Evolutionary conservation across 23 tunicate species (phyloP).

Genomic region (Aplidium turbinatum): DNA sequence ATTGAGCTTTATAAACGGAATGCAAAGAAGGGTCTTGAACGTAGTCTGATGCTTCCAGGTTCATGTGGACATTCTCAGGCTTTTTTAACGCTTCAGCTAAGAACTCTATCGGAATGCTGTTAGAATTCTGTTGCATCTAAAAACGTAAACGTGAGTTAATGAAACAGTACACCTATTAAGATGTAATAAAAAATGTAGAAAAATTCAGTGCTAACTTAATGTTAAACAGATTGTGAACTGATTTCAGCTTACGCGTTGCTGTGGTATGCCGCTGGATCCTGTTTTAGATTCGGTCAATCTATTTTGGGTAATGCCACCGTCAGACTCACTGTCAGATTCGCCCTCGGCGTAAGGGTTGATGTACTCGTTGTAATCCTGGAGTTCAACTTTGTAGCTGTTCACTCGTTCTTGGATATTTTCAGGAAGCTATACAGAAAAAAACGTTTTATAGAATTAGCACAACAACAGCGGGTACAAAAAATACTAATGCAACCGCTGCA

Average conservation of each 20-base stretch:
- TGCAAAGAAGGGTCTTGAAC: conserved; percentile 58
- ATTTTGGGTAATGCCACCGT: too few species aligned
- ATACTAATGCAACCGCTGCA: too few species aligned
- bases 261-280: too few species aligned
- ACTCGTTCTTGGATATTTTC: conserved; percentile 50
- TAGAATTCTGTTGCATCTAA: too few species aligned
- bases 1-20: conserved; percentile 57
- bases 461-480: too few species aligned
- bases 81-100: conserved; percentile 66
- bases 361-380: conserved; percentile 75
- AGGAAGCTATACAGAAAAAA: conserved; percentile 47
- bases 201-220: not conserved
- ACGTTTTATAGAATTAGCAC: too few species aligned
- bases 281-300: too few species aligned
- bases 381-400: conserved; percentile 36
- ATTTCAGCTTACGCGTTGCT: too few species aligned
- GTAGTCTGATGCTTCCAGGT: conserved; percentile 55
- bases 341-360: conserved; percentile 84
- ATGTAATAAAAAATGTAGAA: not conserved
- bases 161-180: not conserved
- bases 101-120: conserved; percentile 42
- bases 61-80: conserved; percentile 76
- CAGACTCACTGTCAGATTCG: conserved; percentile 41
- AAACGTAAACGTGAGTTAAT: not conserved
- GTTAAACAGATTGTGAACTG: not conserved